Base-by-base conservation (phyloP, 2,113 vertebrate species). In the Cyprinus carpio region DNA sequence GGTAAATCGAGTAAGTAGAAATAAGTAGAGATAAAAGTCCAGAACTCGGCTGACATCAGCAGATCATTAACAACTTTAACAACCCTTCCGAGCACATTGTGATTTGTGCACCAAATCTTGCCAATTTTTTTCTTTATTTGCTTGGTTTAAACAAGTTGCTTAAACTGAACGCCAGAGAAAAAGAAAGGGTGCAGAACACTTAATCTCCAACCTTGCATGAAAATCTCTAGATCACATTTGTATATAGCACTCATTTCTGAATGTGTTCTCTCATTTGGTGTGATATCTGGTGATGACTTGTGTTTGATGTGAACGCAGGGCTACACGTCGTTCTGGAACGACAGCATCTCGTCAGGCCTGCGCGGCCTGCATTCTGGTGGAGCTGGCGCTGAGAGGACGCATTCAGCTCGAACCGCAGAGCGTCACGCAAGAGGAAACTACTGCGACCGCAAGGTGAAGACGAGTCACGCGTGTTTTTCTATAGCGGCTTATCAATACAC, bases 261-360 rank as follows among this genome's bases (percentile, higher is more conserved):
- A 64, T 29, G 13, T 15, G n/a, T 64, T 60, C 23, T n/a, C 56
- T 43, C 40, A 2, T 9, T 43, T 2, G 40, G 40, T 43, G 40
- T 43, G 11, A 43, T 43, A 43, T 64, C n/a, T 31, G 23, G 10
- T 3, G 43, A 46, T 46, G 43, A 43, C 43, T 46, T 60, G 84
- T 60, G 84, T 69, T 29, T 71, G 76, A 29, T 20, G 1, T 51
- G 49, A 54, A 18, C 2, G 16, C 87, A 96, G 95, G 96, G 96
- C 75, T 96, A 96, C 82, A 96, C 95, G 0, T 96, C 96, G 12
- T 96, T 96, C 93, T 97, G 79, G 79, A 81, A 81, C 29, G 79
- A 96, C 92, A 96, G 95, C 92, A 96, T 96, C 93, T 96, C 96
- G 0, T 95, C 95, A 0, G 96, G 96, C 0, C 91, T 96, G 54